These are phyloP conservation scores for Myotis brandtii DNA, from an alignment of 2,113 vertebrate genomes.

Conservation along the genomic window DNA sequence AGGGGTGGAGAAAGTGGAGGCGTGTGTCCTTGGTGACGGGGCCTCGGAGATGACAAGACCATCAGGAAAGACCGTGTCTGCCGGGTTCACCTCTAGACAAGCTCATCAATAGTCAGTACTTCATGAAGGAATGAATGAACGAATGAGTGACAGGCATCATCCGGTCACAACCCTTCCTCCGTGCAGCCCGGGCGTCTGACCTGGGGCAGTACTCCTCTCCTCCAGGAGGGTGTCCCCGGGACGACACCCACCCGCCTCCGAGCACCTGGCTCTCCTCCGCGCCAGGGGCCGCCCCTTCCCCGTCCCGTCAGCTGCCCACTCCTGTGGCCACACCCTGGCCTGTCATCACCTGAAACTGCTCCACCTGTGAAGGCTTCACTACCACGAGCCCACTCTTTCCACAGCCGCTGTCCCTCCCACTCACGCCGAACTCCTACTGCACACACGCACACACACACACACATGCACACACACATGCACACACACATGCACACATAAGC, in stretches of 20 bases:
- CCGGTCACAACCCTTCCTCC: neutral
- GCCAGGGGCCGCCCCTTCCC: neutral
- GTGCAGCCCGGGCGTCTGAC: neutral
- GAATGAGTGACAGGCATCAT: neutral
- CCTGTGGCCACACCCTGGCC: neutral
- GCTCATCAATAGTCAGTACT: neutral
- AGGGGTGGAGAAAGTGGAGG: neutral
- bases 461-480: no score
- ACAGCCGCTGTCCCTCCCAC: neutral
- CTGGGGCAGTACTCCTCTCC: neutral
- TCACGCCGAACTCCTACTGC: neutral
- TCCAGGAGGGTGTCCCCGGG: neutral
- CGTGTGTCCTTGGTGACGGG: no score
- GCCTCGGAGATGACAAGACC: neutral
- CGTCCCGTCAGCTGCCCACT: conserved; percentile 10
- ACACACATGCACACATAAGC: accelerated
- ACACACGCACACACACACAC: no score
- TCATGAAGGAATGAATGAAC: neutral
- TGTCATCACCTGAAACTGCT: conserved; percentile 62
- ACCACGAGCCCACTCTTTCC: neutral
- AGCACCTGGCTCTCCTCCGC: neutral
- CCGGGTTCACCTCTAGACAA: neutral
- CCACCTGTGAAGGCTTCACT: neutral
- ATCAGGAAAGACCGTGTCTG: neutral
- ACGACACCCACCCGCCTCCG: accelerated